These are phyloP conservation scores for Neogale vison DNA, from an alignment of 2,113 vertebrate genomes.

Conservation along the genomic window DNA sequence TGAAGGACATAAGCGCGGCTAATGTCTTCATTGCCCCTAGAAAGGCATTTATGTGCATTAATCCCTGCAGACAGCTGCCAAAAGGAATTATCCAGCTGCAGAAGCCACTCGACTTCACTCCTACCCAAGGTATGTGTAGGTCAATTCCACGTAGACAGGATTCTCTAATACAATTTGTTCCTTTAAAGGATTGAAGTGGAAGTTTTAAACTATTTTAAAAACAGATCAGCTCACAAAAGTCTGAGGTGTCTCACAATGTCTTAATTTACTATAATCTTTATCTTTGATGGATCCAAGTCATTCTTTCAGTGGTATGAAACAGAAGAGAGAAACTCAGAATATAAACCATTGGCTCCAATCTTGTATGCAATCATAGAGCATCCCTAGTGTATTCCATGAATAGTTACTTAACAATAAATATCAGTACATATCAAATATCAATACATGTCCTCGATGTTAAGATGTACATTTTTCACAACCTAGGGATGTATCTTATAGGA, in stretches of 20 bases:
- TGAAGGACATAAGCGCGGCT: constrained; percentile 34
- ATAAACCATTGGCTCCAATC: neutral
- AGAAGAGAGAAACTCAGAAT: neutral
- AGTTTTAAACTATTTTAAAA: neutral
- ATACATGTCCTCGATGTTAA: neutral
- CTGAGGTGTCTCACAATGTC: neutral
- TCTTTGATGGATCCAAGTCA: neutral
- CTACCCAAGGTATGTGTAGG: neutral
- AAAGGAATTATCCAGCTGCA: neutral
- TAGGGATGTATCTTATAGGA: neutral
- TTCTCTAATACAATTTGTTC: neutral
- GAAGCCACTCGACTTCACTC: neutral
- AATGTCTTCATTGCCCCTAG: neutral
- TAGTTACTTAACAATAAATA: neutral
- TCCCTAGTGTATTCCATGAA: neutral
- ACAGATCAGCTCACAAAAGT: neutral
- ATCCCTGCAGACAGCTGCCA: constrained; percentile 48
- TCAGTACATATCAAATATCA: neutral
- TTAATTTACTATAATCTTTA: neutral
- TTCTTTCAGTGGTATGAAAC: neutral
- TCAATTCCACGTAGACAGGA: neutral
- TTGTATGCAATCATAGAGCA: neutral
- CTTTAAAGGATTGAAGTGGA: neutral
- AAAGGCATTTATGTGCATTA: neutral
- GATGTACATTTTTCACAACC: neutral